Percentiles rank a stretch among this genome's conserved stretches.
These are phyloP conservation scores for Calidris pugnax DNA, from an alignment of 2,113 vertebrate genomes.

Conservation along the genomic window DNA sequence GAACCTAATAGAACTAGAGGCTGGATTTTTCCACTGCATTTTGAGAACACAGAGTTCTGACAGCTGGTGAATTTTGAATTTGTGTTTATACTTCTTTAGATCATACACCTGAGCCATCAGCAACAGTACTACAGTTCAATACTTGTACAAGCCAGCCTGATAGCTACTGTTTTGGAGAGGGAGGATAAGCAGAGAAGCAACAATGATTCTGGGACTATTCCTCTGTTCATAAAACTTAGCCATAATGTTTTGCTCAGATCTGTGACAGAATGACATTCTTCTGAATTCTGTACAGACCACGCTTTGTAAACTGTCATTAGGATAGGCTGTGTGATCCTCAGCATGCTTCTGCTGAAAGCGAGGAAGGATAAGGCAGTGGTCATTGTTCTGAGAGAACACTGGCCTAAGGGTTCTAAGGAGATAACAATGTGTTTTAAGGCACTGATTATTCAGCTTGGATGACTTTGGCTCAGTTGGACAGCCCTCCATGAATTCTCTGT, in stretches of 20 bases:
- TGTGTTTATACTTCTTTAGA: neutral
- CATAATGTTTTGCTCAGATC: neutral
- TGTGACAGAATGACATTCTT: neutral
- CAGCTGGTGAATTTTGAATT: neutral
- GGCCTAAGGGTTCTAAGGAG: neutral
- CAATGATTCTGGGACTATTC: neutral
- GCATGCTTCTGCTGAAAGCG: neutral
- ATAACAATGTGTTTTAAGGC: neutral
- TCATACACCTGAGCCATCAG: neutral
- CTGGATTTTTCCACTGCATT: neutral
- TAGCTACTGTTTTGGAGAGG: neutral
- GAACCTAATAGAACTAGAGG: neutral
- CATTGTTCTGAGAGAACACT: neutral
- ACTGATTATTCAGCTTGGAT: neutral
- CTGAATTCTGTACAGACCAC: neutral
- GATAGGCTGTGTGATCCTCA: neutral
- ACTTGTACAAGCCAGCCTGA: neutral
- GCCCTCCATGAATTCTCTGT: neutral
- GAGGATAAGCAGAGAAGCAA: neutral
- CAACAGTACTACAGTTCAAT: neutral
- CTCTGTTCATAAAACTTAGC: neutral
- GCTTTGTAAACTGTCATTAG: neutral
- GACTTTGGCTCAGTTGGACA: neutral
- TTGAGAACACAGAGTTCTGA: neutral
- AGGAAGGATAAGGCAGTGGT: neutral